Conservation (phyloP, 2,888 invertebrate genomes). For the Chymomyza procnemis region DNA sequence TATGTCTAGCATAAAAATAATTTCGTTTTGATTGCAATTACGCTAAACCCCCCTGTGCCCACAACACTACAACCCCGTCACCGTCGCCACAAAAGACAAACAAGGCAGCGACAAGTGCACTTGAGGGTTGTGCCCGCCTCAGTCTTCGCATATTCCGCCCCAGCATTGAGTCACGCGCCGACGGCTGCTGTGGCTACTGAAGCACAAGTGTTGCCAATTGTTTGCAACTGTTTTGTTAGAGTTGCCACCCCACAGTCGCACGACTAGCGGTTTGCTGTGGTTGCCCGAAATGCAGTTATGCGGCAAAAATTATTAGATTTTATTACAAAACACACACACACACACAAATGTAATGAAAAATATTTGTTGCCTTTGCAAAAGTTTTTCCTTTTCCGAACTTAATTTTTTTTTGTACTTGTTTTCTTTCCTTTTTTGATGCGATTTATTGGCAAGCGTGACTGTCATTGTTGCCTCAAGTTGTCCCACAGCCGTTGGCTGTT, state of each 20-base stretch:
- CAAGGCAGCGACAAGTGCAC: not conserved
- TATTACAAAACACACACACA: constrained; percentile 51
- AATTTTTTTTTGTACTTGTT: constrained; percentile 19
- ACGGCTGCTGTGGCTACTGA: constrained; percentile 26
- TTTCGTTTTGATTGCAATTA: constrained; percentile 77
- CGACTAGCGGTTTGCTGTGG: constrained; percentile 11
- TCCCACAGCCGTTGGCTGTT: constrained; percentile 32
- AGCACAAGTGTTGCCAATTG: constrained; percentile 72
- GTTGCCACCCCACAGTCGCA: not conserved
- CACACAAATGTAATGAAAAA: constrained; percentile 45
- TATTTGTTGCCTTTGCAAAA: constrained; percentile 40
- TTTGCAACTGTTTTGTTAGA: constrained; percentile 59
- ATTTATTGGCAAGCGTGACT: constrained; percentile 59
- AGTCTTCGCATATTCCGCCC: not conserved
- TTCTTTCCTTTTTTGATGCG: constrained; percentile 31
- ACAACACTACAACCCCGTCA: not conserved
- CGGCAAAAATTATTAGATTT: constrained; percentile 62
- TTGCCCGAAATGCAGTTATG: constrained; percentile 22
- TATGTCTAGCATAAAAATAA: constrained; percentile 68
- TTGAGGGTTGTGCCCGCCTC: constrained; percentile 33
- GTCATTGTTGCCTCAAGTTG: constrained; percentile 8
- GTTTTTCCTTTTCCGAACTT: constrained; percentile 29
- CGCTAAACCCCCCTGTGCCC: constrained; percentile 26
- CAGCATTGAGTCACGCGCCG: constrained; percentile 1
- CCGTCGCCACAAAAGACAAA: constrained; percentile 5